Evolutionary conservation across 2,797 vertebrate species (phyloP).

Genomic region (Oreonectes daqikongensis): DNA sequence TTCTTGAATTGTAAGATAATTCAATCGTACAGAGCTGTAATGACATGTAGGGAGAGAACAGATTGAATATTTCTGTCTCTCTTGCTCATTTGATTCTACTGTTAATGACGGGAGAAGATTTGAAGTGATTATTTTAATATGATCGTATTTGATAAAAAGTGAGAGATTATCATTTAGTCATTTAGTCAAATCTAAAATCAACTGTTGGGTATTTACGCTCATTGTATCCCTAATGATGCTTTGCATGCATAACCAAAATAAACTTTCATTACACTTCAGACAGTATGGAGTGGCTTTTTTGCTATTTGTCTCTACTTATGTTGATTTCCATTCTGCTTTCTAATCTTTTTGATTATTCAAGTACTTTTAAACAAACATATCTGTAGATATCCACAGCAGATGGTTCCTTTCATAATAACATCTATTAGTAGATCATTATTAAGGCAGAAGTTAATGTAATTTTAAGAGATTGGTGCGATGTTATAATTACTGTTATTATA

Average conservation of each 20-base stretch:
- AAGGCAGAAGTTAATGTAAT: neutral
- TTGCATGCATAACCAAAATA: slow-evolving; percentile 49
- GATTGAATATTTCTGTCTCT: slow-evolving; percentile 20
- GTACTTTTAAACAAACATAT: neutral
- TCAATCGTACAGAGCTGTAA: slow-evolving; percentile 25
- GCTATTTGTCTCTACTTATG: neutral
- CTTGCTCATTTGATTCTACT: slow-evolving; percentile 2
- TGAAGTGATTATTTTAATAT: slow-evolving; percentile 32
- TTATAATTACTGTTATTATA: neutral
- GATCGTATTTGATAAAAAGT: slow-evolving; percentile 24
- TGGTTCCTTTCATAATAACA: neutral
- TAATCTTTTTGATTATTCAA: neutral
- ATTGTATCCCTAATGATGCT: slow-evolving; percentile 33
- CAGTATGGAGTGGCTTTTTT: slow-evolving; percentile 52
- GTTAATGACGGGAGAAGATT: slow-evolving; percentile 11
- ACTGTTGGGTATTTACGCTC: neutral
- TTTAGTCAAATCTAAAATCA: too few species aligned
- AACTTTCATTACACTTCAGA: slow-evolving; percentile 61
- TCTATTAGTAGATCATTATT: neutral
- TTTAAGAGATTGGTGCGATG: neutral
- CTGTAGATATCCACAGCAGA: neutral
- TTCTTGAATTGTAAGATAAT: slow-evolving; percentile 39
- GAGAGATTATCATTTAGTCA: slow-evolving; percentile 49
- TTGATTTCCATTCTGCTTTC: slow-evolving; percentile 3
- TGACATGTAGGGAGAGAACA: slow-evolving; percentile 15